Percentiles rank a stretch among this genome's conserved stretches.
phyloP scores from a whole-genome alignment of 1,140 invertebrate genomes.

The Heliconius melpomene region DNA sequence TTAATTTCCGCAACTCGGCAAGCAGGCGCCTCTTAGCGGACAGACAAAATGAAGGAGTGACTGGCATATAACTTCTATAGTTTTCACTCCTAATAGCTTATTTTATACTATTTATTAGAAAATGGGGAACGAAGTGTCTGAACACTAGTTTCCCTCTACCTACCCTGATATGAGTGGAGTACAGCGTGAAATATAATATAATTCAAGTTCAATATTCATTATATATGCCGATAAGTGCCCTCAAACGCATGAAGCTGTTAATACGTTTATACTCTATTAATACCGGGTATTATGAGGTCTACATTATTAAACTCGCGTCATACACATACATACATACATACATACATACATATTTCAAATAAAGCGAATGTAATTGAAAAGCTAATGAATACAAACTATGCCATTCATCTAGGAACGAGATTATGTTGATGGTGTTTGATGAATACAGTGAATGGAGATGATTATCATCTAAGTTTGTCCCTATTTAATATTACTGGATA shows the following conservation, averaged over 20 bases:
- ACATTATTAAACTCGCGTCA: constrained; percentile 24
- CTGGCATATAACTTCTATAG: too few relatives aligned
- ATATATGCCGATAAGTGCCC: not conserved
- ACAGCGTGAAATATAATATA: too few relatives aligned
- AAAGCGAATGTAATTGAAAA: constrained; percentile 35
- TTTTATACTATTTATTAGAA: too few relatives aligned
- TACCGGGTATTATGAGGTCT: constrained; percentile 23
- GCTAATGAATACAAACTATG: constrained; percentile 34
- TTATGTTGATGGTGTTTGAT: constrained; percentile 29
- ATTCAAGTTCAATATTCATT: not conserved
- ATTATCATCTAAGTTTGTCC: constrained; percentile 30
- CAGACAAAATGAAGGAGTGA: too few relatives aligned
- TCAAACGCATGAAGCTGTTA: constrained; percentile 5
- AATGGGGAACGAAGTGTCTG: too few relatives aligned
- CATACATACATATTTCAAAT: constrained; percentile 24
- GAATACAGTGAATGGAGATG: constrained; percentile 23
- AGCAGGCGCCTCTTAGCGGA: too few relatives aligned
- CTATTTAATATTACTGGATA: constrained; percentile 17
- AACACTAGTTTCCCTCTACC: too few relatives aligned
- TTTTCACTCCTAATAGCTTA: too few relatives aligned
- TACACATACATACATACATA: constrained; percentile 21
- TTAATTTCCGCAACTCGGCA: too few relatives aligned
- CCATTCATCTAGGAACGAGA: constrained; percentile 18
- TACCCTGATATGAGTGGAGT: too few relatives aligned
- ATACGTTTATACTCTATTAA: constrained; percentile 25